These are phyloP conservation scores for Melanotaenia boesemani DNA, from an alignment of 2,797 vertebrate species.

Conservation along the genomic window DNA sequence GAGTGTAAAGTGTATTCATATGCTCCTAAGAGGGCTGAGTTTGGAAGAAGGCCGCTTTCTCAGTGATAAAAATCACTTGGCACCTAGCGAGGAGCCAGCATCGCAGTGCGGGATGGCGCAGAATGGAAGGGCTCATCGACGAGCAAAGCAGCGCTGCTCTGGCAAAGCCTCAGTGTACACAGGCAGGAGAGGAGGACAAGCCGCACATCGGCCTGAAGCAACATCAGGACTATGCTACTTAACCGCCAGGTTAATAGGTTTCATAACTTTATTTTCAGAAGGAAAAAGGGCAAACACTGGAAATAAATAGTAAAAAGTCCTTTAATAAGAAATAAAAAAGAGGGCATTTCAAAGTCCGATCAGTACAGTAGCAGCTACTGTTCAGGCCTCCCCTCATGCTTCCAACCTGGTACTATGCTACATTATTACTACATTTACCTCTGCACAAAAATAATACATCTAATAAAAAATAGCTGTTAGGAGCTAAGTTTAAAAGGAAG, in stretches of 20 bases:
- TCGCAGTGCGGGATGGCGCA: slow-evolving; percentile 71
- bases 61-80: slow-evolving; percentile 92
- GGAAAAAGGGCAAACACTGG: slow-evolving; percentile 56
- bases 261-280: slow-evolving; percentile 64
- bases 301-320: slow-evolving; percentile 59
- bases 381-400: slow-evolving; percentile 9
- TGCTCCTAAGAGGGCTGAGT: slow-evolving; percentile 81
- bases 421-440: not conserved
- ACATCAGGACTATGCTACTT: slow-evolving; percentile 50
- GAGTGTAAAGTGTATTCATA: slow-evolving; percentile 84
- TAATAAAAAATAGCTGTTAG: no score
- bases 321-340: slow-evolving; percentile 15
- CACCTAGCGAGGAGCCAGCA: slow-evolving; percentile 84
- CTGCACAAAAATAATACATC: not conserved
- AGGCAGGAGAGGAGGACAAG: slow-evolving; percentile 56
- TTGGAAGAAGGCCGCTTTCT: slow-evolving; percentile 88
- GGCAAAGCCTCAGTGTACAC: slow-evolving; percentile 63
- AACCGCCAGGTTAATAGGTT: slow-evolving; percentile 58
- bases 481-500: not conserved
- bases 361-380: slow-evolving; percentile 32
- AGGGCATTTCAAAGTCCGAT: slow-evolving; percentile 23
- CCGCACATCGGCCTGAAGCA: slow-evolving; percentile 57
- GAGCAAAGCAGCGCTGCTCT: slow-evolving; percentile 56
- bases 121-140: slow-evolving; percentile 57
- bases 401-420: not conserved